Evolutionary conservation across 1,140 invertebrate genomes (phyloP).

Genomic region (Zaprionus tsacasi): DNA sequence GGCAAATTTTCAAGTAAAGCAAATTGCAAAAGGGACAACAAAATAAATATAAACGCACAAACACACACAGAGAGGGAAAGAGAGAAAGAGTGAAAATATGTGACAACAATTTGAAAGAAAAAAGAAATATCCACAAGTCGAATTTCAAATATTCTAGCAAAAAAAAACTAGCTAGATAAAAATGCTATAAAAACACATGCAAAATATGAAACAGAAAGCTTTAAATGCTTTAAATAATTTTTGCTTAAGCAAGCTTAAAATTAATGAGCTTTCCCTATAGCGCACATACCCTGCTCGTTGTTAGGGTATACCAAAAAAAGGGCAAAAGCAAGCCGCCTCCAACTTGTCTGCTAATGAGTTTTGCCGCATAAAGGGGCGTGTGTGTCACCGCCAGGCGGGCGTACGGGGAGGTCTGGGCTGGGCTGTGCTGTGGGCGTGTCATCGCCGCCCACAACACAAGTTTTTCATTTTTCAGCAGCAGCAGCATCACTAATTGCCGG

Average conservation of each 20-base stretch:
- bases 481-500: slow-evolving; percentile 36
- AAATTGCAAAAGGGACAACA: slow-evolving; percentile 62
- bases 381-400: slow-evolving; percentile 17
- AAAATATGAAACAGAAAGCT: not conserved
- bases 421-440: not conserved
- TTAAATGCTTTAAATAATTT: not conserved
- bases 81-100: slow-evolving; percentile 9
- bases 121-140: not conserved
- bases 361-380: slow-evolving; percentile 51
- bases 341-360: slow-evolving; percentile 68
- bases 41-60: slow-evolving; percentile 66
- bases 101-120: slow-evolving; percentile 27
- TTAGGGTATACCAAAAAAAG: not conserved
- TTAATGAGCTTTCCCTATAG: too few species aligned
- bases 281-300: not conserved
- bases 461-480: slow-evolving; percentile 22
- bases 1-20: slow-evolving; percentile 74
- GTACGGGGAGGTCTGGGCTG: not conserved
- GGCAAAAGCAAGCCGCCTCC: slow-evolving; percentile 19
- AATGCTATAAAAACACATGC: not conserved
- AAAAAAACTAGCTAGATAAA: not conserved
- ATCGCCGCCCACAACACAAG: slow-evolving; percentile 33
- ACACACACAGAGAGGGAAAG: slow-evolving; percentile 10
- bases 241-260: too few species aligned
- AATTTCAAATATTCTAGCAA: slow-evolving; percentile 10